phyloP scores from a whole-genome alignment of 2,113 vertebrate genomes.

The Dasyprocta punctata region DNA sequence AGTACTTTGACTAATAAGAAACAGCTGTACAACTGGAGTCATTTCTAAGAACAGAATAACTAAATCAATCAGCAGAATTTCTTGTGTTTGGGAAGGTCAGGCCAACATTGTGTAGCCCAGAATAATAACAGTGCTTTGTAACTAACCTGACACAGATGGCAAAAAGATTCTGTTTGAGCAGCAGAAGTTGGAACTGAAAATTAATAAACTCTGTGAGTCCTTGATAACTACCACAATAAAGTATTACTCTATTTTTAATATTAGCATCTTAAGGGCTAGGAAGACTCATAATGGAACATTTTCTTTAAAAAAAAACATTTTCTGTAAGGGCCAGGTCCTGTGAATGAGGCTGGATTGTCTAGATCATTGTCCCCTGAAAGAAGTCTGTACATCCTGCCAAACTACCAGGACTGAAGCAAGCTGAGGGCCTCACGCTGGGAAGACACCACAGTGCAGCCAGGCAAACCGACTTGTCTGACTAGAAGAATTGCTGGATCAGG shows the following conservation, averaged over 20 bases:
- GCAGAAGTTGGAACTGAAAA: constrained; percentile 64
- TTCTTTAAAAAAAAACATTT: constrained; percentile 48
- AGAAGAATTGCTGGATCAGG: neutral
- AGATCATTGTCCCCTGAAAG: constrained; percentile 35
- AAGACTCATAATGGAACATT: neutral
- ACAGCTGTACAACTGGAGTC: constrained; percentile 83
- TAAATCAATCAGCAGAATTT: constrained; percentile 78
- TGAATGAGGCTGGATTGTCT: constrained; percentile 66
- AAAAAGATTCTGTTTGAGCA: constrained; percentile 46
- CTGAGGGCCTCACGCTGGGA: neutral
- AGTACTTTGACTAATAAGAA: constrained; percentile 84
- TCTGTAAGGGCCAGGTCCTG: constrained; percentile 62
- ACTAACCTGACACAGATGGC: constrained; percentile 65
- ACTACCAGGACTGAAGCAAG: neutral
- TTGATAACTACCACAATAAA: constrained; percentile 64
- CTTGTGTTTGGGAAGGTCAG: constrained; percentile 60
- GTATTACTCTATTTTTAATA: constrained; percentile 20
- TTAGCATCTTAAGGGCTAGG: constrained; percentile 53
- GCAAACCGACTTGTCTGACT: neutral
- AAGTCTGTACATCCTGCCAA: constrained; percentile 47
- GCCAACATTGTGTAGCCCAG: constrained; percentile 71
- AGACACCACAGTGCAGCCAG: neutral
- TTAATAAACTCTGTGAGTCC: constrained; percentile 69
- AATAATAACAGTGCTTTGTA: constrained; percentile 79
- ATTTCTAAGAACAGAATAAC: constrained; percentile 81